Evolutionary conservation across 2,797 vertebrate genomes (phyloP), one percentile per base, ranked within the genome.

Genomic region (Okamejei kenojei): DNA sequence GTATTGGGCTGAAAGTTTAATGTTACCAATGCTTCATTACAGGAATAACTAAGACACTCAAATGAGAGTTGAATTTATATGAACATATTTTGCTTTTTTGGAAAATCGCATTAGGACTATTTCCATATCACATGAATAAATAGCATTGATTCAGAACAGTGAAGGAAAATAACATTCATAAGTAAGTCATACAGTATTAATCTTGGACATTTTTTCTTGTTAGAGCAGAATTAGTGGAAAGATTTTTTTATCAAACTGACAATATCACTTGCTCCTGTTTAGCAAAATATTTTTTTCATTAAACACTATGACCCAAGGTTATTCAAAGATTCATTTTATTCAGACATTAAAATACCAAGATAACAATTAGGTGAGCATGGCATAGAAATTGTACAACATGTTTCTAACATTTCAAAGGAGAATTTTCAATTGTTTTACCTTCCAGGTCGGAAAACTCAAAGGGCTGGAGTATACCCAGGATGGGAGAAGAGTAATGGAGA

Each of bases 151-250:
- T 35, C 76, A 15, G 7, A 88, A 88, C 61, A 32, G n/a, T 21
- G 84, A 86, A 88, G 17, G 61, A 1, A 65, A n/a, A 88, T 88
- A 65, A 15, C 61, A 88, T 88, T 68, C 84, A 88, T 88, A 32
- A 9, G 35, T 58, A 32, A 21, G 15, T 65, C 2, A 0, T 88
- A n/a, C 35, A 58, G 15, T 58, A 29, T 82, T 65, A 32, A 65
- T 32, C 84, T 2, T 2, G 15, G 32, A 88, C 63, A 63, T 5
- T 88, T 65, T 65, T 88, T 29, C 29, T 88, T 65, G 65, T 35
- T 65, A 54, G n/a, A 35, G 61, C 21, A 2, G n/a, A 65, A 17
- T 35, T 88, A 68, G 32, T 65, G 61, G 61, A 17, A 88, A 68
- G 84, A 32, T 65, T 17, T 65, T 65, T 63, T 17, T 1, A 32